phyloP scores from a whole-genome alignment of 2,797 vertebrate species.

The Okamejei kenojei region DNA sequence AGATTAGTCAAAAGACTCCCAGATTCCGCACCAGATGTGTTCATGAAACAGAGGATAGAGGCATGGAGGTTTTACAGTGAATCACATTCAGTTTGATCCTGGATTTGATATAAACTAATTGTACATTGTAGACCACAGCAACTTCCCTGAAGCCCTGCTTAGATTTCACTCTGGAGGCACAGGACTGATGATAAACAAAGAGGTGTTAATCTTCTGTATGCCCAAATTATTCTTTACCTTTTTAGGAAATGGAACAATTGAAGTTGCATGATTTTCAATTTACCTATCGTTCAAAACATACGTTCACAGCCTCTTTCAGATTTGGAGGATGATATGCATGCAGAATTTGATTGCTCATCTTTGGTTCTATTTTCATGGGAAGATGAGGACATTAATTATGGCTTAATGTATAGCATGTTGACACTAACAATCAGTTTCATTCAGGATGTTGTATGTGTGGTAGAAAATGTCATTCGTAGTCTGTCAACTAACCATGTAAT shows the following conservation, averaged over 20 bases:
- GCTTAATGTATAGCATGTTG: neutral
- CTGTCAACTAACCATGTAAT: no score
- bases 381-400: neutral
- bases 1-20: neutral
- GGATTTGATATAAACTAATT: neutral
- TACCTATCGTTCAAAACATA: neutral
- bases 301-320: neutral
- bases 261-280: neutral
- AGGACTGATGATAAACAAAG: neutral
- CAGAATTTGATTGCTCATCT: neutral
- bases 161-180: neutral
- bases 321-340: no score
- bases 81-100: neutral
- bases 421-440: neutral
- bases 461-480: neutral
- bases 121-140: neutral
- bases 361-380: neutral
- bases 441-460: neutral
- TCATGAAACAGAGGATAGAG: neutral
- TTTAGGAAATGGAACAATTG: neutral
- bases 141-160: neutral
- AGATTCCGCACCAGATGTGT: neutral
- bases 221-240: neutral
- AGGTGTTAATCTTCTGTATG: neutral
- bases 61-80: neutral